Evolutionary conservation across 2,113 vertebrate genomes (phyloP).

Genomic region (Cyphomyrus discorhynchus): DNA sequence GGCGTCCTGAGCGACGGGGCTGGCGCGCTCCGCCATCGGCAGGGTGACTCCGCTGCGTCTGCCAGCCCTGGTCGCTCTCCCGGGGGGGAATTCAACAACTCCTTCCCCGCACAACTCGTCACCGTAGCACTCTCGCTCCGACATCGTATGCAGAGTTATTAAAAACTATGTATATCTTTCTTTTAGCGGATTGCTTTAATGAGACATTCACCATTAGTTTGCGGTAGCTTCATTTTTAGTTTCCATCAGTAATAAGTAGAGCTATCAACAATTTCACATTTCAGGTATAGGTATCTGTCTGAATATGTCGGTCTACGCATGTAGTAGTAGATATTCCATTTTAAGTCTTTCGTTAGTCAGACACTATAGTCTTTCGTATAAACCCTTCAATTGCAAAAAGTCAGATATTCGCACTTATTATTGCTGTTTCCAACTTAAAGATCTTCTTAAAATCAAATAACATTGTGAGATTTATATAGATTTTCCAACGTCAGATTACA

Average conservation of each 20-base stretch:
- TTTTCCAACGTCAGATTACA: neutral
- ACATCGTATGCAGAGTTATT: constrained; percentile 36
- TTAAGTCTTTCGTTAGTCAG: neutral
- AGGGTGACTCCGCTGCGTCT: constrained; percentile 71
- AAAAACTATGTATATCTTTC: constrained; percentile 5
- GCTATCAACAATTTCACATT: neutral
- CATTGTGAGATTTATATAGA: neutral
- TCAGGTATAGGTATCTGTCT: constrained; percentile 20
- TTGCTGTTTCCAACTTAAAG: neutral
- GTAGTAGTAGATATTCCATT: neutral
- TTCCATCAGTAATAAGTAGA: neutral
- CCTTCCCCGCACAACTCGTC: constrained; percentile 58
- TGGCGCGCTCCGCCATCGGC: constrained; percentile 42
- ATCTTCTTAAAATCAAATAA: constrained; percentile 34
- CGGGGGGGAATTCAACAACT: constrained; percentile 46
- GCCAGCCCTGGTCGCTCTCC: constrained; percentile 54
- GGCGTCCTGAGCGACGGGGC: constrained; percentile 38
- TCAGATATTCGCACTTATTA: constrained; percentile 6
- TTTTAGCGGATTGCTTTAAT: neutral
- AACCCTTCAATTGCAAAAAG: neutral
- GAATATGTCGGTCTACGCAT: neutral
- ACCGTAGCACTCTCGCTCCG: constrained; percentile 63
- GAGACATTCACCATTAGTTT: neutral
- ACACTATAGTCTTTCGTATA: too few species aligned
- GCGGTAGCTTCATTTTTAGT: neutral